phyloP scores from a whole-genome alignment of 2,113 vertebrate genomes.

The Oncorhynchus mykiss region DNA sequence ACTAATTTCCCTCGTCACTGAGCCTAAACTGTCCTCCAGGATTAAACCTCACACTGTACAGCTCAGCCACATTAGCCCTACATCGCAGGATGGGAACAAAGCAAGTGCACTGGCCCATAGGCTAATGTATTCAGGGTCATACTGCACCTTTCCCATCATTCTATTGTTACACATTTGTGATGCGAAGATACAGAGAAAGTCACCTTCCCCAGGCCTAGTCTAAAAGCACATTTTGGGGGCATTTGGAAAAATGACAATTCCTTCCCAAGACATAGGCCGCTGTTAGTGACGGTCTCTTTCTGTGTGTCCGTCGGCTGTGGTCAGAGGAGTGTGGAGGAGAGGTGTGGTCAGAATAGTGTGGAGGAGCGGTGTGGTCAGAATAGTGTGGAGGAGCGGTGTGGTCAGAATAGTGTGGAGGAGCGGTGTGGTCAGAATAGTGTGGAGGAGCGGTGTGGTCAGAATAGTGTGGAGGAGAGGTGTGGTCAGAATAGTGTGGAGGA shows the following conservation, averaged over 20 bases:
- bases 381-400: too few relatives aligned
- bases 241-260: conserved; percentile 37
- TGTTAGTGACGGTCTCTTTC: neutral
- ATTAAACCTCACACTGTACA: conserved; percentile 51
- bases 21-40: conserved; percentile 53
- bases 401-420: too few relatives aligned
- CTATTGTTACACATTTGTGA: conserved; percentile 53
- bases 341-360: neutral
- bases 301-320: neutral
- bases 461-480: too few relatives aligned
- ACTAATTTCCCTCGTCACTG: conserved; percentile 47
- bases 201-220: conserved; percentile 35
- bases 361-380: neutral
- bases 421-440: too few relatives aligned
- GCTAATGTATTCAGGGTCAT: conserved; percentile 57
- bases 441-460: too few relatives aligned
- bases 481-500: conserved; percentile 5
- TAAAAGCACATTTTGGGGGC: conserved; percentile 17
- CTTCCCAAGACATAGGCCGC: conserved; percentile 30
- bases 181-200: conserved; percentile 33
- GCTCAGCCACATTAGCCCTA: conserved; percentile 59
- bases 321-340: conserved; percentile 24
- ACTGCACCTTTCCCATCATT: conserved; percentile 60
- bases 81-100: conserved; percentile 61
- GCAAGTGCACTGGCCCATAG: conserved; percentile 47